Conservation (phyloP, 2,113 vertebrate genomes). For the Ciconia maguari region DNA sequence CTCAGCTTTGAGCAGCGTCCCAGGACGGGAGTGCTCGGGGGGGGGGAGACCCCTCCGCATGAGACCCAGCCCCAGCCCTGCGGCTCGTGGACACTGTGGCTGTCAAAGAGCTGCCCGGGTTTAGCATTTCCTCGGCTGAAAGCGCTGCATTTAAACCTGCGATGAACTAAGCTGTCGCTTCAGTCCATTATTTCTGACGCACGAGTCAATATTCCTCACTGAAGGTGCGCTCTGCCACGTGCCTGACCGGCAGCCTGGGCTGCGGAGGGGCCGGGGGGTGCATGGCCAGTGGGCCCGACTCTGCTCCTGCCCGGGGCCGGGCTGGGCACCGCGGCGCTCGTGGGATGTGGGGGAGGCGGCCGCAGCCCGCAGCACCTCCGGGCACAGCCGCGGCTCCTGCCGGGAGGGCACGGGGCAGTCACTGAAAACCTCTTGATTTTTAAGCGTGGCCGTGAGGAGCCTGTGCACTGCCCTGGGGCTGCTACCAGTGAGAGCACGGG, state of each 20-base stretch:
- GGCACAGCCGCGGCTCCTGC: not conserved
- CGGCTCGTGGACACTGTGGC: not conserved
- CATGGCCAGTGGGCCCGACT: accelerated
- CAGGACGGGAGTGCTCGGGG: accelerated
- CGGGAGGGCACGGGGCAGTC: too few species aligned
- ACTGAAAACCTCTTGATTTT: not conserved
- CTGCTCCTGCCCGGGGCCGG: not conserved
- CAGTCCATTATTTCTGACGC: not conserved
- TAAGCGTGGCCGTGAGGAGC: not conserved
- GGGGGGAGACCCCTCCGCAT: not conserved
- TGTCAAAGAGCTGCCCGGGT: not conserved
- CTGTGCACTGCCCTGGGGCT: not conserved
- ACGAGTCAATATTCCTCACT: not conserved
- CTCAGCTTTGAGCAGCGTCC: not conserved
- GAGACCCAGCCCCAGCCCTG: not conserved
- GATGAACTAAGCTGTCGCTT: not conserved
- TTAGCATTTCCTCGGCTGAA: not conserved
- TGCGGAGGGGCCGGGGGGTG: not conserved
- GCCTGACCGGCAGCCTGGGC: too few species aligned
- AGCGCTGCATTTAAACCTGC: not conserved
- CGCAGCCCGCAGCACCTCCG: not conserved
- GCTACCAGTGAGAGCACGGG: not conserved
- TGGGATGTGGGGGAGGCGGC: not conserved
- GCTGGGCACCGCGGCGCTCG: not conserved
- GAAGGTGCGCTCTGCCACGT: not conserved